phyloP scores from a whole-genome alignment of 2,888 invertebrate genomes.

The Drosophila fungiperda region DNA sequence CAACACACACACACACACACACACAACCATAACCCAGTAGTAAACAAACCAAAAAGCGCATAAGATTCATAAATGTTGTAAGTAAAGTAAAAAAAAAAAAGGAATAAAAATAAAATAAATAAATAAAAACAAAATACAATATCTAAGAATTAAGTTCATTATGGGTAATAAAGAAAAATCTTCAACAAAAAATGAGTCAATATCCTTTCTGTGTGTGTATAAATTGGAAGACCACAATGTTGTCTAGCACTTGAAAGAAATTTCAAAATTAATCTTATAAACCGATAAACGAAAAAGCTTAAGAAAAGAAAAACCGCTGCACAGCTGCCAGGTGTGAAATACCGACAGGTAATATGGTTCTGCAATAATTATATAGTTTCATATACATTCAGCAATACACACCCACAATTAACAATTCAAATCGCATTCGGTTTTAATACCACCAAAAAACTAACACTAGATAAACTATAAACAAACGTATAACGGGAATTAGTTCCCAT shows the following conservation, averaged over 20 bases:
- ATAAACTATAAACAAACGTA: slow-evolving; percentile 7
- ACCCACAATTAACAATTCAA: slow-evolving; percentile 36
- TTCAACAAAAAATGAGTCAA: slow-evolving; percentile 44
- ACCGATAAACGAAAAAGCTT: neutral
- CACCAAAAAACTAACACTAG: slow-evolving; percentile 30
- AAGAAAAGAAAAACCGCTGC: slow-evolving; percentile 12
- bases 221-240: neutral
- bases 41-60: slow-evolving; percentile 39
- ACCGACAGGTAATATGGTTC: slow-evolving; percentile 63
- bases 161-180: slow-evolving; percentile 70
- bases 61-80: slow-evolving; percentile 67
- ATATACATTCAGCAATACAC: slow-evolving; percentile 25
- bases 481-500: neutral
- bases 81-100: slow-evolving; percentile 33
- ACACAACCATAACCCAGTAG: slow-evolving; percentile 17
- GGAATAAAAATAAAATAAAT: neutral
- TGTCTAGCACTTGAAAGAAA: neutral
- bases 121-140: slow-evolving; percentile 11
- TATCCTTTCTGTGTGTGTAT: slow-evolving; percentile 13
- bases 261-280: slow-evolving; percentile 23
- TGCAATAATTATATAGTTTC: slow-evolving; percentile 42
- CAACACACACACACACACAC: slow-evolving; percentile 7
- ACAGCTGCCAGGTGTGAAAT: slow-evolving; percentile 34
- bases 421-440: slow-evolving; percentile 38
- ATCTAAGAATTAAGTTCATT: slow-evolving; percentile 65